Evolutionary conservation across 1,140 invertebrate species (phyloP).

Genomic region (Drosophila asahinai): DNA sequence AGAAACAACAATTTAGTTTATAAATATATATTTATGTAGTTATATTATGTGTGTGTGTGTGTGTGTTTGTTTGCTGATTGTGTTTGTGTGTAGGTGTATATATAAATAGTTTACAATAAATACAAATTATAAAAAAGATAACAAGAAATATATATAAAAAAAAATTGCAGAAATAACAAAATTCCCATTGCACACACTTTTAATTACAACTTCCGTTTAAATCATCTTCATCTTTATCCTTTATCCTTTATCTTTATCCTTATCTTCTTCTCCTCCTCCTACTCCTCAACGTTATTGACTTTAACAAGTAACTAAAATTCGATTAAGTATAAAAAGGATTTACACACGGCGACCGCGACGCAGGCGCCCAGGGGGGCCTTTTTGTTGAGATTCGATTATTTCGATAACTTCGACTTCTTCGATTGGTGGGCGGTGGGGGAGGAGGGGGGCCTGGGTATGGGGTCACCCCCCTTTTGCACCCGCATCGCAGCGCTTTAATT

Average conservation of each 20-base stretch:
- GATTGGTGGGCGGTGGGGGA: conserved; percentile 1
- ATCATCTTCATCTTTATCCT: conserved; percentile 16
- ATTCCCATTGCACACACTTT: conserved; percentile 36
- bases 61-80: conserved; percentile 28
- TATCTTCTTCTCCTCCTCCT: conserved; percentile 14
- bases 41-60: conserved; percentile 54
- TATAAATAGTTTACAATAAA: conserved; percentile 71
- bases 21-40: conserved; percentile 64
- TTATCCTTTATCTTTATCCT: conserved; percentile 14
- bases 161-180: conserved; percentile 51
- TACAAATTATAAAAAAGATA: conserved; percentile 62
- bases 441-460: not conserved
- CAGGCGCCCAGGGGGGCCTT: conserved; percentile 52
- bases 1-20: conserved; percentile 77
- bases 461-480: conserved; percentile 31
- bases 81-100: conserved; percentile 25
- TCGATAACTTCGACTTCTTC: conserved; percentile 25
- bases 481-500: conserved; percentile 51
- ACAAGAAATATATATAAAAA: conserved; percentile 55
- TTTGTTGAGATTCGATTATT: conserved; percentile 36
- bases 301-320: conserved; percentile 72
- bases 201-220: conserved; percentile 36
- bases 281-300: conserved; percentile 30
- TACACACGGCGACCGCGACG: conserved; percentile 34
- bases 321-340: conserved; percentile 69